Conservation (phyloP, 2,113 vertebrate species). For the Chaenogobius annularis region DNA sequence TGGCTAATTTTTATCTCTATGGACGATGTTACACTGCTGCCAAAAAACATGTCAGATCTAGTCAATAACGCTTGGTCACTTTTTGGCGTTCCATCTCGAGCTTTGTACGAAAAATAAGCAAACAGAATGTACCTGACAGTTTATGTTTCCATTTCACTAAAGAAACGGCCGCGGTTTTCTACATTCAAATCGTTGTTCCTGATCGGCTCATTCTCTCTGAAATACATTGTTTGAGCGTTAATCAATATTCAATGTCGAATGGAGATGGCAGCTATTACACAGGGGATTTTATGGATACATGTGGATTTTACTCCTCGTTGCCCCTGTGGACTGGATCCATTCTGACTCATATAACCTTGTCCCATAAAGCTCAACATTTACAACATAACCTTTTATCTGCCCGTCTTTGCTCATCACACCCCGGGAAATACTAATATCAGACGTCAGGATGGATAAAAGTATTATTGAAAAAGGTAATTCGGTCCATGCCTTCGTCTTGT, state of each 20-base stretch:
- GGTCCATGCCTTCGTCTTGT: background rate
- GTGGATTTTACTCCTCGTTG: background rate
- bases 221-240: background rate
- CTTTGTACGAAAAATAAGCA: no score
- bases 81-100: no score
- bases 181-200: background rate
- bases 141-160: no score
- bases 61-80: no score
- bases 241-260: background rate
- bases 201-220: background rate
- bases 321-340: background rate
- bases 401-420: background rate
- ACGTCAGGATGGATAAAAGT: background rate
- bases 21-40: no score
- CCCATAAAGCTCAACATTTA: constrained; percentile 9
- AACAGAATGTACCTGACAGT: no score
- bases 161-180: background rate
- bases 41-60: no score
- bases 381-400: constrained; percentile 6
- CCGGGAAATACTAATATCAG: background rate
- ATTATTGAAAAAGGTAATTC: background rate
- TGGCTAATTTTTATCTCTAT: no score
- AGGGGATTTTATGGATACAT: background rate
- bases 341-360: constrained; percentile 3
- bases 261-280: background rate